phyloP scores from a whole-genome alignment of 2,797 vertebrate genomes.

The Heliangelus exortis region DNA sequence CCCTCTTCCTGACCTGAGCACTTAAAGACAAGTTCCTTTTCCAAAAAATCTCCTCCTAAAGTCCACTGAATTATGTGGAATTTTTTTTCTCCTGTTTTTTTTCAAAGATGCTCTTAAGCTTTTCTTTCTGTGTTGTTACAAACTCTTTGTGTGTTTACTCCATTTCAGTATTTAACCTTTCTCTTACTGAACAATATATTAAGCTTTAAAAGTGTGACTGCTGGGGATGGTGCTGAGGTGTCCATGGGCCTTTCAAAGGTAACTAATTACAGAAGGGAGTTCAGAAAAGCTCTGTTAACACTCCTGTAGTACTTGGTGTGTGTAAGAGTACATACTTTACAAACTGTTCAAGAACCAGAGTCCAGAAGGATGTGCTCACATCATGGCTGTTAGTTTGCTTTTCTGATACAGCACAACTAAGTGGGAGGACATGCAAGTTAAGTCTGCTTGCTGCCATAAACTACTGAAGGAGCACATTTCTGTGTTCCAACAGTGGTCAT shows the following conservation, averaged over 20 bases:
- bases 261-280: not conserved
- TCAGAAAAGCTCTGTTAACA: not conserved
- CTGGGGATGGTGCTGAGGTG: not conserved
- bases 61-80: not conserved
- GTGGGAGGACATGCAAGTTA: not conserved
- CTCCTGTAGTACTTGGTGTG: not conserved
- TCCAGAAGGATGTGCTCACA: not conserved
- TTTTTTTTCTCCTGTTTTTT: not conserved
- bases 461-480: not conserved
- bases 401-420: not conserved
- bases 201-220: not conserved
- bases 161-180: not conserved
- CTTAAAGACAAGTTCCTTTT: not conserved
- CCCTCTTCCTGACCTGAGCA: not conserved
- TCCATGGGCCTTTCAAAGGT: not conserved
- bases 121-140: not conserved
- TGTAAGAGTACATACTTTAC: not conserved
- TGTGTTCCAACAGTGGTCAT: accelerated
- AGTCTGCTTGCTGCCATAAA: not conserved
- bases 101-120: not conserved
- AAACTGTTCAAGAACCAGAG: not conserved
- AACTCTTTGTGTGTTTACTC: not conserved
- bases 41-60: not conserved
- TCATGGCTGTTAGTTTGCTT: not conserved
- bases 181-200: not conserved